Evolutionary conservation across 2,113 vertebrate species (phyloP), one percentile per base, ranked within the genome.

Genomic region (Aegotheles bennettii): DNA sequence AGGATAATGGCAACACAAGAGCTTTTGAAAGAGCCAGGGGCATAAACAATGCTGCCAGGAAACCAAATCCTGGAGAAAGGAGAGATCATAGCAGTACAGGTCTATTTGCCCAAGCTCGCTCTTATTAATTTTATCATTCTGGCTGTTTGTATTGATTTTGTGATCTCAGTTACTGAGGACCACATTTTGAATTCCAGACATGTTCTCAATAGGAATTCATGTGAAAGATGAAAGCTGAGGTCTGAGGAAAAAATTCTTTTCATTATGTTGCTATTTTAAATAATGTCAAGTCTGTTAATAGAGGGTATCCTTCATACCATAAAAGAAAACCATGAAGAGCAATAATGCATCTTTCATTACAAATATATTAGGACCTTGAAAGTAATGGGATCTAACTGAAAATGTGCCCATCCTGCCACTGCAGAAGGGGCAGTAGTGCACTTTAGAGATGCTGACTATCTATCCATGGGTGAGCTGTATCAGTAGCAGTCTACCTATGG

Each of bases 41-140:
- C 35, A 26, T 65, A 67, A 88, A 70, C 20, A 48, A 14, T 60
- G 47, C 51, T 77, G 79, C 67, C 51, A 75, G 31, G 3, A 92
- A 89, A 43, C 42, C 57, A 51, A n/a, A 1, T 56, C 43, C 70
- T 81, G 61, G 56, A 48, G 26, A 94, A 93, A 94, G 57, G 33
- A 84, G 90, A 84, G 59, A 84, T 91, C 92, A 93, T n/a, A 64
- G 75, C 69, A 84, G 35, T 75, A 76, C 28, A n/a, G 65, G 50
- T 90, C 88, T 95, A 74, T 89, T 92, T 94, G 83, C 69, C 69
- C 64, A 75, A 38, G 56, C 56, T 90, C 0, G 0, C 60, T 84
- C 33, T n/a, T 90, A 94, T 91, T 64, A 83, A 93, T 86, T 95
- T 95, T 94, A 84, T 92, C 68, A 51, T 83, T 95, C 47, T 61